Evolutionary conservation across 2,888 invertebrate species (phyloP).

Genomic region (Cordilura impudica): DNA sequence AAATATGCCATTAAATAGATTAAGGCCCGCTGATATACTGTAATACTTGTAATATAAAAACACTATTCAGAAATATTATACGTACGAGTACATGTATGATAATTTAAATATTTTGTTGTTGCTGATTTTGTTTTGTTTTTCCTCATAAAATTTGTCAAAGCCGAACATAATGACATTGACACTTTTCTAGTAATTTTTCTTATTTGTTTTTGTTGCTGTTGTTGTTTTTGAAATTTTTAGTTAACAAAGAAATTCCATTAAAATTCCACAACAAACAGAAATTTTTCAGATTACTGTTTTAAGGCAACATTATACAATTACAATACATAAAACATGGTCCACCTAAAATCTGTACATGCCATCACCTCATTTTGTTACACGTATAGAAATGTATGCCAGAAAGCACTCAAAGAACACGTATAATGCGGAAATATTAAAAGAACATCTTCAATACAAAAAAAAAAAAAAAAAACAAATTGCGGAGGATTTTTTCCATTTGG

Average conservation of each 20-base stretch:
- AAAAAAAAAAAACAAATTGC: too few species aligned
- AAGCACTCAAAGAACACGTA: too few species aligned
- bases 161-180: slow-evolving; percentile 46
- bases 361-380: too few species aligned
- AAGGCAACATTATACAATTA: background rate
- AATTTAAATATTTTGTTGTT: slow-evolving; percentile 1
- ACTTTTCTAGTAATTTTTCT: background rate
- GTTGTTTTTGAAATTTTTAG: background rate
- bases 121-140: background rate
- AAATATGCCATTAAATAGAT: too few species aligned
- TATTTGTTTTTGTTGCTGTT: background rate
- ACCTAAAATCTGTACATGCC: too few species aligned
- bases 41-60: background rate
- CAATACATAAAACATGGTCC: too few species aligned
- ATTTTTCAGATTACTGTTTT: slow-evolving; percentile 4
- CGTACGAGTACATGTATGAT: too few species aligned
- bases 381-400: too few species aligned
- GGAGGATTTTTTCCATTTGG: too few species aligned
- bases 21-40: too few species aligned
- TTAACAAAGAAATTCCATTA: slow-evolving; percentile 35
- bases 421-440: too few species aligned
- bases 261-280: slow-evolving; percentile 8
- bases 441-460: too few species aligned
- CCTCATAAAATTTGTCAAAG: slow-evolving; percentile 31
- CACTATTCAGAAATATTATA: background rate